Percentiles rank a stretch among this genome's conserved stretches.
phyloP scores from a whole-genome alignment of 2,113 vertebrate genomes.

The Abramis brama region DNA sequence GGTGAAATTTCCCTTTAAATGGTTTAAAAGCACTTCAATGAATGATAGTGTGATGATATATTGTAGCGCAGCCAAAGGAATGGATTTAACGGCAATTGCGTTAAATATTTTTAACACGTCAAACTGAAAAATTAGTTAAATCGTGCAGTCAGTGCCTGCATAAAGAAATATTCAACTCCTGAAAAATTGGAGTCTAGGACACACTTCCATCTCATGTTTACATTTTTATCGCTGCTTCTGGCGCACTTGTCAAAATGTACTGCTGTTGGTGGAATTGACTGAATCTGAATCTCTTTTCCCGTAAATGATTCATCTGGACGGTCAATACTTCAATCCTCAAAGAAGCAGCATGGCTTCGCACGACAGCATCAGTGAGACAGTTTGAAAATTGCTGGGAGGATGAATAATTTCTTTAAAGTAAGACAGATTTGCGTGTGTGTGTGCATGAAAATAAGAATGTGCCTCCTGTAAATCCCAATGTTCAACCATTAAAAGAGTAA shows the following conservation, averaged over 20 bases:
- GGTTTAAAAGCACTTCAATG: too few relatives aligned
- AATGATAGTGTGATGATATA: too few relatives aligned
- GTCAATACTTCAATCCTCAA: constrained; percentile 42
- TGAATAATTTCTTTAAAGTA: constrained; percentile 27
- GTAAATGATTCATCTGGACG: constrained; percentile 48
- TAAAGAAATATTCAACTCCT: constrained; percentile 6
- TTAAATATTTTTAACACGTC: too few relatives aligned
- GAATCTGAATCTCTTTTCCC: constrained; percentile 40
- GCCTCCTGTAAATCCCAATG: constrained; percentile 1
- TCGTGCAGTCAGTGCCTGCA: neutral
- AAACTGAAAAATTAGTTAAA: neutral
- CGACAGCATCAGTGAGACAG: constrained; percentile 7
- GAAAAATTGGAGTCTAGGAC: constrained; percentile 8
- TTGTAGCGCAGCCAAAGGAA: too few relatives aligned
- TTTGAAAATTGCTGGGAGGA: constrained; percentile 25
- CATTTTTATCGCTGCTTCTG: constrained; percentile 47
- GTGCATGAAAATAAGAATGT: neutral
- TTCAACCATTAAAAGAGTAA: neutral
- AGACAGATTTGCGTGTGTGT: neutral
- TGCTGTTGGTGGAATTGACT: constrained; percentile 37
- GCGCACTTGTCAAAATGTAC: constrained; percentile 41
- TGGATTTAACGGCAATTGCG: too few relatives aligned
- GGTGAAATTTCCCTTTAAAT: too few relatives aligned
- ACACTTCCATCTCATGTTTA: constrained; percentile 47
- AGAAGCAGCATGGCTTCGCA: constrained; percentile 15